Evolutionary conservation across 2,888 invertebrate genomes (phyloP).

Genomic region (Sminthurides aquaticus): DNA sequence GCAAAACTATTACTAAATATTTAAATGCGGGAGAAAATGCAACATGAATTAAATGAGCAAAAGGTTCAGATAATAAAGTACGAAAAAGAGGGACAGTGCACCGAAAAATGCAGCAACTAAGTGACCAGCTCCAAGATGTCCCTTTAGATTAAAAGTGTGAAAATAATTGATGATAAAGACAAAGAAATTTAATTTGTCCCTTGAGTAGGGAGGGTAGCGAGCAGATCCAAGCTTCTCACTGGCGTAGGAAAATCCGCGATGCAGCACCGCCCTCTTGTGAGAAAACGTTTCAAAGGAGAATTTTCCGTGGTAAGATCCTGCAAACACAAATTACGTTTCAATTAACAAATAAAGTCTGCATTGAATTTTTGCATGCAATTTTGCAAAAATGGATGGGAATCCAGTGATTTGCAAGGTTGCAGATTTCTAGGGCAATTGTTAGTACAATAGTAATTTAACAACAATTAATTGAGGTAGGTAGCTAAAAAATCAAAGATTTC

Average conservation of each 20-base stretch:
- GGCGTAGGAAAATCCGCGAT: conserved; percentile 26
- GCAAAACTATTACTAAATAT: too few relatives aligned
- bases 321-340: conserved; percentile 1
- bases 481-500: too few relatives aligned
- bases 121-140: neutral
- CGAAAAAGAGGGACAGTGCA: conserved; percentile 5
- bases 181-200: conserved; percentile 62
- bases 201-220: conserved; percentile 72
- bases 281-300: conserved; percentile 85
- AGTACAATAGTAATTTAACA: too few relatives aligned
- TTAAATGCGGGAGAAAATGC: too few relatives aligned
- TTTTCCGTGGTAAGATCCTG: conserved; percentile 74
- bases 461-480: too few relatives aligned
- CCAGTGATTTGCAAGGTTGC: too few relatives aligned
- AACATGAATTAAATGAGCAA: conserved; percentile 1
- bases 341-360: neutral
- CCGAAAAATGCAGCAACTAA: neutral
- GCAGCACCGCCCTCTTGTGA: conserved; percentile 64
- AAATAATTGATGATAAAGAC: conserved; percentile 25
- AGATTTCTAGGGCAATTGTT: too few relatives aligned
- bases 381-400: too few relatives aligned
- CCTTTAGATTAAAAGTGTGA: conserved; percentile 7
- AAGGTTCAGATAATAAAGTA: conserved; percentile 10
- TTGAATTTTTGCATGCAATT: neutral
- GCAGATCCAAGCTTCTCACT: conserved; percentile 36